phyloP scores from a whole-genome alignment of 1,140 invertebrate genomes.

The Pseudomyrmex flavicornis region DNA sequence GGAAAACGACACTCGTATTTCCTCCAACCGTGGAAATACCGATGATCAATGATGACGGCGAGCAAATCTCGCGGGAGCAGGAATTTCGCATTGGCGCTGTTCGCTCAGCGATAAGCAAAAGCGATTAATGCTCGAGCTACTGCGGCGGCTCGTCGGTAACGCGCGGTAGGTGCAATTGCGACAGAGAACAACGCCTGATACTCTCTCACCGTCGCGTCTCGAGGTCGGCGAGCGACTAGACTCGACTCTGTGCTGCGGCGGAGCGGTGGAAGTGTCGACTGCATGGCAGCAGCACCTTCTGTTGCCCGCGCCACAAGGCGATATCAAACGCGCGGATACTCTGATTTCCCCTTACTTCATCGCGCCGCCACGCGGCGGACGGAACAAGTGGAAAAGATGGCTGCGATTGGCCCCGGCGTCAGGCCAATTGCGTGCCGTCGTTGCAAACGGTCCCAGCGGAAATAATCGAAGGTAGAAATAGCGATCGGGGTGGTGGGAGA shows the following conservation, averaged over 20 bases:
- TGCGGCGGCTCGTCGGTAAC: background rate
- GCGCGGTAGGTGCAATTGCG: constrained; percentile 2
- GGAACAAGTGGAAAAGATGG: constrained; percentile 7
- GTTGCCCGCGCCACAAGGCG: too few species aligned
- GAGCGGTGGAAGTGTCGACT: constrained; percentile 75
- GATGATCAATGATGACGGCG: too few species aligned
- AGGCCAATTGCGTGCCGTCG: constrained; percentile 9
- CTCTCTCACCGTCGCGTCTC: constrained; percentile 61
- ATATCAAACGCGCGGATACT: constrained; percentile 29
- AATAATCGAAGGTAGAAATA: constrained; percentile 74
- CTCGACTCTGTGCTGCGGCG: constrained; percentile 13
- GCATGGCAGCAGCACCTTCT: constrained; percentile 65
- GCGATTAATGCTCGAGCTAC: too few species aligned
- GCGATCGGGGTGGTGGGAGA: too few species aligned
- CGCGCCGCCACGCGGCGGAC: constrained; percentile 14
- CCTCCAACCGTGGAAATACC: too few species aligned
- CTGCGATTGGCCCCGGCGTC: background rate
- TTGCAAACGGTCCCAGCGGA: constrained; percentile 70
- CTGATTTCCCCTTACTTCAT: background rate
- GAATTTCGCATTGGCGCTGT: too few species aligned
- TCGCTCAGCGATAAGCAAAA: too few species aligned
- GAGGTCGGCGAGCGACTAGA: constrained; percentile 80
- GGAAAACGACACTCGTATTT: too few species aligned
- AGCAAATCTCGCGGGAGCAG: too few species aligned
- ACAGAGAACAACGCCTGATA: background rate